Conservation (phyloP, 2,888 invertebrate genomes). For the Drosophila ustulata region DNA sequence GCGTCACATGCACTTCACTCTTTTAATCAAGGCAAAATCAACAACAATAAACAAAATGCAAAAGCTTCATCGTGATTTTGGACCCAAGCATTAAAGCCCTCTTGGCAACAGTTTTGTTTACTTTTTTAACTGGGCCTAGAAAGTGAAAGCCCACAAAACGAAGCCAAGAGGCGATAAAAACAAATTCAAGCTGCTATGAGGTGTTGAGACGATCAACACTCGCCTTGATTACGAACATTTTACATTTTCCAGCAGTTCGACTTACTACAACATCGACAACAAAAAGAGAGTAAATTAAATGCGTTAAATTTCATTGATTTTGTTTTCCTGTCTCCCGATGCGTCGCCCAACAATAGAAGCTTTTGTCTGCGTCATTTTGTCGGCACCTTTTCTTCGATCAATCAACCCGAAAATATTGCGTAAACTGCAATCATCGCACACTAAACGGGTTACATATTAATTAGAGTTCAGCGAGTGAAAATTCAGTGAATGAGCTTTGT, state of each 20-base stretch:
- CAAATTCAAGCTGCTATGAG: slow-evolving; percentile 19
- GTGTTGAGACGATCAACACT: slow-evolving; percentile 20
- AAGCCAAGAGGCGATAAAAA: slow-evolving; percentile 39
- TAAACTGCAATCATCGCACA: slow-evolving; percentile 30
- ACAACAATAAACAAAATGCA: slow-evolving; percentile 42
- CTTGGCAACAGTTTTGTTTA: slow-evolving; percentile 51
- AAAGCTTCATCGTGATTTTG: slow-evolving; percentile 32
- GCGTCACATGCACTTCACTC: slow-evolving; percentile 27
- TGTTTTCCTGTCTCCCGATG: slow-evolving; percentile 25
- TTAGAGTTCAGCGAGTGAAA: slow-evolving; percentile 24
- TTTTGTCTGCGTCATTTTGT: slow-evolving; percentile 34
- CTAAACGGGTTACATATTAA: slow-evolving; percentile 51
- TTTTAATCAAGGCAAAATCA: slow-evolving; percentile 35
- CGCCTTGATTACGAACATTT: slow-evolving; percentile 35
- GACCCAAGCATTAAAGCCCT: slow-evolving; percentile 15
- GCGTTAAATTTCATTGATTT: slow-evolving; percentile 55
- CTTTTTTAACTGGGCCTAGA: slow-evolving; percentile 51
- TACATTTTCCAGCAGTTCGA: slow-evolving; percentile 39
- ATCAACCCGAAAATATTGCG: slow-evolving; percentile 44
- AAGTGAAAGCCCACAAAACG: slow-evolving; percentile 64
- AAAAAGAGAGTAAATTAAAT: slow-evolving; percentile 30
- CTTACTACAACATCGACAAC: slow-evolving; percentile 8
- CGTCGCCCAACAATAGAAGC: slow-evolving; percentile 36
- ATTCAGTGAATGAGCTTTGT: background rate
- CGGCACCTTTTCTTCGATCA: slow-evolving; percentile 53